These are phyloP conservation scores for Drosophila triauraria DNA, from an alignment of 1,140 invertebrate species.

Conservation along the genomic window DNA sequence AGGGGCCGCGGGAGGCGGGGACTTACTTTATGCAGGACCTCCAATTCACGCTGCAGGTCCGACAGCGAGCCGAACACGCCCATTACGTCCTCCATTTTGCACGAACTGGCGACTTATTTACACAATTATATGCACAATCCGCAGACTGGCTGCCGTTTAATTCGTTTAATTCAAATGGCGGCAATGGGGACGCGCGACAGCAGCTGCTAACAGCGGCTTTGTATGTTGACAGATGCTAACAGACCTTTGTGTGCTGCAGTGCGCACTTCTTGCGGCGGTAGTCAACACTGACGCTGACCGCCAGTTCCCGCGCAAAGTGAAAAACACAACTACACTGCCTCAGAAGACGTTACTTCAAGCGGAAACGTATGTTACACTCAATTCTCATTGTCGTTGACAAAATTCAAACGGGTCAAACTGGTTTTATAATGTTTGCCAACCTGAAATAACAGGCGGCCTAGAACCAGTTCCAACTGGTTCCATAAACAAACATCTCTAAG, in stretches of 20 bases:
- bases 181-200: slow-evolving; percentile 58
- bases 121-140: slow-evolving; percentile 17
- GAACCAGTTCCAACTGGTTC: slow-evolving; percentile 16
- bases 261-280: neutral
- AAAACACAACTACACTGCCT: neutral
- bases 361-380: neutral
- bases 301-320: slow-evolving; percentile 42
- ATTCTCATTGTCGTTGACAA: neutral
- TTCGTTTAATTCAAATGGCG: slow-evolving; percentile 74
- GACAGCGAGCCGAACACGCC: slow-evolving; percentile 45
- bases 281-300: slow-evolving; percentile 5
- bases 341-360: accelerated
- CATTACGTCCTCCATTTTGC: slow-evolving; percentile 69
- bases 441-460: neutral
- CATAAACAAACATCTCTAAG: slow-evolving; percentile 7
- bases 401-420: neutral
- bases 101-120: slow-evolving; percentile 27
- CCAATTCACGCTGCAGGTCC: slow-evolving; percentile 35
- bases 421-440: neutral
- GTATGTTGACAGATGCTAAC: neutral
- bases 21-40: slow-evolving; percentile 49
- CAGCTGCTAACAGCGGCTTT: slow-evolving; percentile 10
- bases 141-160: neutral
- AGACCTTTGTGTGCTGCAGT: neutral
- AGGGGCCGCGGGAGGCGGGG: too few species aligned